Evolutionary conservation across 2,888 invertebrate genomes (phyloP).

Genomic region (Machimus atricapillus): DNA sequence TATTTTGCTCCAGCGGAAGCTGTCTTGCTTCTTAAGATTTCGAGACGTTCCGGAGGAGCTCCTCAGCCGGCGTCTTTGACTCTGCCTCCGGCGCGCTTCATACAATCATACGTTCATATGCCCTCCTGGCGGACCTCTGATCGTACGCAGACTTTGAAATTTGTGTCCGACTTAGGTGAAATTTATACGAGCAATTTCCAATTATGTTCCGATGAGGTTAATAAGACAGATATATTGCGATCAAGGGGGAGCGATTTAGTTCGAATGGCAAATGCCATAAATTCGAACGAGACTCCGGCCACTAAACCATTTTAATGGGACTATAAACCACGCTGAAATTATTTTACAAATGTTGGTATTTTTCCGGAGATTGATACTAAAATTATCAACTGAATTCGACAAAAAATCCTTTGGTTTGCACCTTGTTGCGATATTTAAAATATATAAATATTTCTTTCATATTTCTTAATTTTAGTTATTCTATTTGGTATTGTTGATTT

Average conservation of each 20-base stretch:
- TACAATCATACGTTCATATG: background rate
- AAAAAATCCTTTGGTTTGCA: background rate
- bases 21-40: slow-evolving; percentile 26
- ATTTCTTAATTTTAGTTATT: too few species aligned
- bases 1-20: slow-evolving; percentile 30
- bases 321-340: background rate
- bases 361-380: background rate
- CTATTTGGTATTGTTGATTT: too few species aligned
- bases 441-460: too few species aligned
- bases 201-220: slow-evolving; percentile 32
- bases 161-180: slow-evolving; percentile 21
- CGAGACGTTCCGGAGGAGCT: background rate
- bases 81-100: background rate
- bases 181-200: slow-evolving; percentile 33
- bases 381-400: background rate
- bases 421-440: background rate
- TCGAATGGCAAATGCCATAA: background rate
- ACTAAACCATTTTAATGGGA: background rate
- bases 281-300: background rate
- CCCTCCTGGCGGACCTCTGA: background rate
- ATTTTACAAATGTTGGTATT: background rate
- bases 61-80: background rate
- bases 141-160: slow-evolving; percentile 14
- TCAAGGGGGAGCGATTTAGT: background rate
- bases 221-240: slow-evolving; percentile 31